Base-by-base conservation (phyloP, 2,113 vertebrate genomes). In the Halichoeres trimaculatus region DNA sequence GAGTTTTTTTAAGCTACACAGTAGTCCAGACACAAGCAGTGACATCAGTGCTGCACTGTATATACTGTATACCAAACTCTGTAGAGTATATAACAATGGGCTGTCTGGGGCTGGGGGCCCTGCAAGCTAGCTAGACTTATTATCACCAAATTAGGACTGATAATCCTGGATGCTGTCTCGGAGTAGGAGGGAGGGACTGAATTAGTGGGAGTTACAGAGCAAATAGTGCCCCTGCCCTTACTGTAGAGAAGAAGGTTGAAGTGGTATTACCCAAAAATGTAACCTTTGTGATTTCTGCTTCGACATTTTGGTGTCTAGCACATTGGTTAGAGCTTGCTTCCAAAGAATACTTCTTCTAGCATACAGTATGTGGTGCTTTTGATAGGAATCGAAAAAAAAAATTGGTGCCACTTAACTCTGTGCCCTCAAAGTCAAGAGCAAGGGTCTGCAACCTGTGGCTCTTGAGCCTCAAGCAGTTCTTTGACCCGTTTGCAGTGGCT, bases 121-220 rank as follows among this genome's bases (percentile, higher is more conserved):
- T 26, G 62, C 72, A 73, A 76, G 67, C 83, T 76, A 64, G 85
- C 74, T 63, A 58, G 70, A 75, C 83, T 77, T 83, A 86, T 88
- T 86, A 89, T 85, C 78, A 84, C 90, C 90, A 92, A 92, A 92
- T 91, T 91, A 89, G 91, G 91, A 81, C 85, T 74, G 87, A 90
- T 64, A 79, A 60, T 66, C 73, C 58, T 60, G 76, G 51, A 76
- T 64, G 59, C 60, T 76, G 73, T 78, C 68, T 79, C 56, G 54
- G 79, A 71, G 65, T 36, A 45, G 48, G 56, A 63, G 59, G 77
- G 86, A 74, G 45, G 38, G 62, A 63, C 43, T 16, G 59, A 53
- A 45, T 0, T 5, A 35, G 17, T 65, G 70, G 57, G 52, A 82
- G 56, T 85, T 23, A 22, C 59, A 74, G 63, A 78, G 35, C 24